These are phyloP conservation scores for Huso huso DNA, from an alignment of 2,797 vertebrate genomes.

Conservation along the genomic window DNA sequence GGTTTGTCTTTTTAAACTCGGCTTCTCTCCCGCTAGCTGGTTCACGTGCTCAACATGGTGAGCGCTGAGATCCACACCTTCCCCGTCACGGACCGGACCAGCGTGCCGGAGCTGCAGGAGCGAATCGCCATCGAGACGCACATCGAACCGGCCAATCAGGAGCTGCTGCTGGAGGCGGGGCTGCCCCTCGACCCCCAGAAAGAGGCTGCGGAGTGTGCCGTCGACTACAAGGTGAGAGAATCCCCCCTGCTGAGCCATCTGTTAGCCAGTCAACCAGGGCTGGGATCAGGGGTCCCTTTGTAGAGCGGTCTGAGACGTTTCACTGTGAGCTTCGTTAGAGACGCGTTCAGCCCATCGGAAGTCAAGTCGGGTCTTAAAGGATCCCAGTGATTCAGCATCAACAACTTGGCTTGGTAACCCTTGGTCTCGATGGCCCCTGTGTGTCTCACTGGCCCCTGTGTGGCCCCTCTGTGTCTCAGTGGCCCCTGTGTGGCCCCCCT, in stretches of 20 bases:
- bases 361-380: no score
- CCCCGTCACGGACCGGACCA: conserved; percentile 68
- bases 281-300: no score
- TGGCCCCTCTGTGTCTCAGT: no score
- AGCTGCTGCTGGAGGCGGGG: conserved; percentile 88
- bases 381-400: no score
- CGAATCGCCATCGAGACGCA: conserved; percentile 70
- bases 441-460: no score
- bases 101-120: conserved; percentile 73
- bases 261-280: no score
- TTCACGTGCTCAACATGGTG: conserved; percentile 92
- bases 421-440: no score
- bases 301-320: no score
- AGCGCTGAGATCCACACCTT: conserved; percentile 80
- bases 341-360: no score
- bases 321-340: no score
- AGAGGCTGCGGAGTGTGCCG: conserved; percentile 62
- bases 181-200: conserved; percentile 72
- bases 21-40: conserved; percentile 57
- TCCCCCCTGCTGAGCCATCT: not conserved
- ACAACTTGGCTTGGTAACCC: no score
- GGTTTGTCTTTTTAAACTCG: not conserved
- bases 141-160: conserved; percentile 80
- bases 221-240: conserved; percentile 68
- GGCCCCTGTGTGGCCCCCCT: no score